These are phyloP conservation scores for Lapara coniferarum DNA, from an alignment of 2,888 invertebrate species.

Conservation along the genomic window DNA sequence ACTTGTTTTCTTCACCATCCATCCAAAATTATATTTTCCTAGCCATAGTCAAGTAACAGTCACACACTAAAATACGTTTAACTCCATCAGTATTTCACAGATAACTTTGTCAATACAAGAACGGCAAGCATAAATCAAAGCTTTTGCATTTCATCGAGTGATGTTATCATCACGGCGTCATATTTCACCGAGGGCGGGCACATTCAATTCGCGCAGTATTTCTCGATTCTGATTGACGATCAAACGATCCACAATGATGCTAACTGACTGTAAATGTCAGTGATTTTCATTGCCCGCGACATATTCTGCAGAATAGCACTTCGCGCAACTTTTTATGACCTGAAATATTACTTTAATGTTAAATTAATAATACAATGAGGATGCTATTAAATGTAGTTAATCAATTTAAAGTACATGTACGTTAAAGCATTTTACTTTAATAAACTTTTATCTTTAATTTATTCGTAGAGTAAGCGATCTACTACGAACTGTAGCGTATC, in stretches of 20 bases:
- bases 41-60: not conserved
- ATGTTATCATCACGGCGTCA: constrained; percentile 12
- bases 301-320: not conserved
- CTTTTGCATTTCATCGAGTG: constrained; percentile 12
- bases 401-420: not conserved
- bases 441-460: not conserved
- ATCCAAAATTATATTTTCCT: too few species aligned
- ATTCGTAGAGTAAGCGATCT: not conserved
- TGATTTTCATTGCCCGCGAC: not conserved
- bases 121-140: constrained; percentile 14
- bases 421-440: not conserved
- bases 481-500: not conserved
- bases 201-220: not conserved
- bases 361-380: too few species aligned
- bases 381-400: too few species aligned
- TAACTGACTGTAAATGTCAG: constrained; percentile 3
- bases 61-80: not conserved
- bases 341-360: not conserved
- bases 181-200: constrained; percentile 9
- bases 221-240: not conserved
- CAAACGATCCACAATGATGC: not conserved
- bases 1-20: too few species aligned
- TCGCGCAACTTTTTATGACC: not conserved
- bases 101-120: not conserved
- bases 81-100: not conserved